Base-by-base conservation (phyloP, 2,888 invertebrate species). In the Aricia artaxerxes region DNA sequence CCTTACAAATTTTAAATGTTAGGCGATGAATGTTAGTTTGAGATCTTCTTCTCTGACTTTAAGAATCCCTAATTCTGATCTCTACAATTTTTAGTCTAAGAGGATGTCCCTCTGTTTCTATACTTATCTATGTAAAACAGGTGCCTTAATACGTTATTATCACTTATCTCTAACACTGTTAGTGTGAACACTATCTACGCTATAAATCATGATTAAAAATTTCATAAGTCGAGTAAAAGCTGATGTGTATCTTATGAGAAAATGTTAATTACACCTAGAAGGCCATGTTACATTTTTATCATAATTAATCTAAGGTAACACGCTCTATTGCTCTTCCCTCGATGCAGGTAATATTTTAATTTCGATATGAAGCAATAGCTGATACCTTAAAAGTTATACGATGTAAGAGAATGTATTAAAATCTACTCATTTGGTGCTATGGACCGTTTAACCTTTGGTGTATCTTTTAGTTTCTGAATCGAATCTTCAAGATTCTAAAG, bases 181-280 rank as follows among this genome's bases (percentile, higher is more conserved):
- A 57, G 57, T 57, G 76, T 53, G 35, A 57, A 76, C 76, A 53
- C 76, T 76, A 76, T 76, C 57, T 76, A 57, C 31, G 31, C 35
- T 35, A 76, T 76, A 76, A 4, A 76, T 76, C 57, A 76, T 76
- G 57, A 53, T 73, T 53, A 76, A 53, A 76, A 76, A 76, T 76
- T 76, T 57, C 76, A 76, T 24, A 49, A 75, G 24, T 75, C n/a
- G 49, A 49, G 49, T 75, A 49, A 49, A 49, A 75, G 75, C 49
- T 24, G 73, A 73, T 73, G 75, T 49, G 24, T 75, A 44, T 75
- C 49, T n/a, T 49, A 9, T 49, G 75, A 75, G 75, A 75, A 75
- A 75, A 49, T 75, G 75, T 75, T 75, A 75, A 75, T 75, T 75
- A 75, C 75, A 24, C 24, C 11, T 24, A 49, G 75, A 75, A 75